phyloP scores from a whole-genome alignment of 2,888 invertebrate species.

The Plagodis pulveraria region DNA sequence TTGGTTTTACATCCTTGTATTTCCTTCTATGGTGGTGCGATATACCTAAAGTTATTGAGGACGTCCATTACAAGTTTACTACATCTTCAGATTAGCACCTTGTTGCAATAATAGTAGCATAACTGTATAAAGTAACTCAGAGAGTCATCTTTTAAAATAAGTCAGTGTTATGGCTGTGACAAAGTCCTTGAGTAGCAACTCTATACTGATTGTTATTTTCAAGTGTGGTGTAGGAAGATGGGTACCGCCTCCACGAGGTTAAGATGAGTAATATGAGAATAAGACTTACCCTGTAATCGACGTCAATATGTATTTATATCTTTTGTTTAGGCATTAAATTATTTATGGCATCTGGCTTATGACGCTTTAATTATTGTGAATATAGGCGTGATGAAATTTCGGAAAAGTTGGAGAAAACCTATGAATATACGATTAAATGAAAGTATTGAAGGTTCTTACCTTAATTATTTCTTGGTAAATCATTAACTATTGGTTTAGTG shows the following conservation, averaged over 20 bases:
- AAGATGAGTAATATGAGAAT: constrained; percentile 37
- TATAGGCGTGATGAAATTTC: too few species aligned
- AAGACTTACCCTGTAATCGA: constrained; percentile 33
- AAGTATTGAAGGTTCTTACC: too few species aligned
- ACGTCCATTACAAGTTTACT: not conserved
- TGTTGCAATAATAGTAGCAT: not conserved
- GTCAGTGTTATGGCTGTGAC: constrained; percentile 2
- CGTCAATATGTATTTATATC: constrained; percentile 29
- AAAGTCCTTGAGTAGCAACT: constrained; percentile 5
- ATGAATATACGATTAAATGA: too few species aligned
- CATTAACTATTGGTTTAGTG: too few species aligned
- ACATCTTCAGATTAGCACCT: not conserved
- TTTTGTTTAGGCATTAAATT: constrained; percentile 11
- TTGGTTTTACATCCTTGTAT: not conserved
- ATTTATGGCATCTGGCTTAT: constrained; percentile 4
- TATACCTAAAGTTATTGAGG: constrained; percentile 2
- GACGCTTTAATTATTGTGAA: constrained; percentile 4
- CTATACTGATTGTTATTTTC: constrained; percentile 10
- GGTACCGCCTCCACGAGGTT: constrained; percentile 31
- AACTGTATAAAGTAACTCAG: not conserved
- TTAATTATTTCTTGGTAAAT: too few species aligned
- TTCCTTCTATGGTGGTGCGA: constrained; percentile 4
- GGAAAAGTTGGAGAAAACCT: too few species aligned
- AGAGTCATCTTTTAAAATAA: not conserved
- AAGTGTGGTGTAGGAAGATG: constrained; percentile 34